A percentile compares a stretch with the other conserved stretches of the same genome.
These are phyloP conservation scores for Argopecten irradians DNA, from an alignment of 1,140 invertebrate species.

Conservation along the genomic window DNA sequence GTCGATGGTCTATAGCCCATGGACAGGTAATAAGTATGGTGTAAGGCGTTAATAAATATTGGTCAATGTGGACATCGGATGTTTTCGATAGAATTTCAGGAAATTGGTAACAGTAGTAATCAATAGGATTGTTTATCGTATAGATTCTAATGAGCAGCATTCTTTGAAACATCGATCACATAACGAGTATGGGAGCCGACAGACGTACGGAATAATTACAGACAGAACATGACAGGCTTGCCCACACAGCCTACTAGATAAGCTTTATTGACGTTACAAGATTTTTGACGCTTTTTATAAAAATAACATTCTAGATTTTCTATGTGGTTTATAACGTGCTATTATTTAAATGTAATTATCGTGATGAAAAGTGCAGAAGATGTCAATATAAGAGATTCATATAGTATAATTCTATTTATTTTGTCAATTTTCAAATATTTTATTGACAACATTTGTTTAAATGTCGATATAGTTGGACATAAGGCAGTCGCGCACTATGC, in stretches of 20 bases:
- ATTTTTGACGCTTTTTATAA: background rate
- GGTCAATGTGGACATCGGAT: background rate
- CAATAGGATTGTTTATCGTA: background rate
- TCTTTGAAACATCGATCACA: conserved; percentile 8
- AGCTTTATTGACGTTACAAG: background rate
- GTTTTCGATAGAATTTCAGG: conserved; percentile 1
- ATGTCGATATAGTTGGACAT: no score
- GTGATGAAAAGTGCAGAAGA: no score
- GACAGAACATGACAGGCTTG: background rate
- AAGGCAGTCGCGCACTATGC: no score
- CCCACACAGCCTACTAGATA: background rate
- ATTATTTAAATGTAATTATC: no score
- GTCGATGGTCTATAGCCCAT: background rate
- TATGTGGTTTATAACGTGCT: background rate
- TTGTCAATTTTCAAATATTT: no score
- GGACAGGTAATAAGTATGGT: background rate
- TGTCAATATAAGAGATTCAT: no score
- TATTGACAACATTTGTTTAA: no score
- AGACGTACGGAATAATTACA: background rate
- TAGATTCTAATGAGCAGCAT: background rate
- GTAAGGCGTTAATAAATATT: background rate
- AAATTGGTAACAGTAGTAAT: background rate
- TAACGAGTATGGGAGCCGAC: background rate
- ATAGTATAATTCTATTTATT: no score
- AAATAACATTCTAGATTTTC: background rate